Evolutionary conservation across 2,113 vertebrate species (phyloP).

Genomic region (Nestor notabilis): DNA sequence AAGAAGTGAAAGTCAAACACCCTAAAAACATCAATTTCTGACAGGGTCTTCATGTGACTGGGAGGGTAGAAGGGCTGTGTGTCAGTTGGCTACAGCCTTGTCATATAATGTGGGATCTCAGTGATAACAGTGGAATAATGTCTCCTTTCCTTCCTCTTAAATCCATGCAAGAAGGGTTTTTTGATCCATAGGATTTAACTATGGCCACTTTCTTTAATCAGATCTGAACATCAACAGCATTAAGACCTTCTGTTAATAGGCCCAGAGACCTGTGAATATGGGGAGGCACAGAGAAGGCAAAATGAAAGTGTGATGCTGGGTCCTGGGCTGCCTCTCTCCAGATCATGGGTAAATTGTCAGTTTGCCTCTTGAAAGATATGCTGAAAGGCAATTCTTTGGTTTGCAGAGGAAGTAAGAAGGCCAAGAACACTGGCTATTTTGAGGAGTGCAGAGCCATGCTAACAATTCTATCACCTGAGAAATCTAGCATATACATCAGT

Average conservation of each 20-base stretch:
- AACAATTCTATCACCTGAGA: neutral
- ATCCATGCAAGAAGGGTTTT: neutral
- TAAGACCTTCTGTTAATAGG: neutral
- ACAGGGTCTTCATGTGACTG: neutral
- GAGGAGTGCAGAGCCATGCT: neutral
- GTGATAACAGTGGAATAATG: neutral
- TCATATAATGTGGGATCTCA: neutral
- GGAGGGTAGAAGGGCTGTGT: neutral
- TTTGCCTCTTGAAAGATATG: neutral
- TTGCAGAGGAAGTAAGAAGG: neutral
- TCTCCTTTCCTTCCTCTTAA: neutral
- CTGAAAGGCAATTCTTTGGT: neutral
- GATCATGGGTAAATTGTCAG: neutral
- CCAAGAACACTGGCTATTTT: neutral
- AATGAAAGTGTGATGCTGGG: neutral
- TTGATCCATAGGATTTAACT: neutral
- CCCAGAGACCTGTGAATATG: neutral
- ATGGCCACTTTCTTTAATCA: neutral
- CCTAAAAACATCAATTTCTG: neutral
- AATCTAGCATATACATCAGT: neutral
- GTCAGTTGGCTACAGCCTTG: fast-evolving
- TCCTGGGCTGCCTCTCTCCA: neutral
- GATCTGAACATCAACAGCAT: neutral
- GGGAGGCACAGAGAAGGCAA: neutral
- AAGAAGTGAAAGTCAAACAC: neutral